These are phyloP conservation scores for Garrulus glandarius DNA, from an alignment of 2,797 vertebrate species.

Conservation along the genomic window DNA sequence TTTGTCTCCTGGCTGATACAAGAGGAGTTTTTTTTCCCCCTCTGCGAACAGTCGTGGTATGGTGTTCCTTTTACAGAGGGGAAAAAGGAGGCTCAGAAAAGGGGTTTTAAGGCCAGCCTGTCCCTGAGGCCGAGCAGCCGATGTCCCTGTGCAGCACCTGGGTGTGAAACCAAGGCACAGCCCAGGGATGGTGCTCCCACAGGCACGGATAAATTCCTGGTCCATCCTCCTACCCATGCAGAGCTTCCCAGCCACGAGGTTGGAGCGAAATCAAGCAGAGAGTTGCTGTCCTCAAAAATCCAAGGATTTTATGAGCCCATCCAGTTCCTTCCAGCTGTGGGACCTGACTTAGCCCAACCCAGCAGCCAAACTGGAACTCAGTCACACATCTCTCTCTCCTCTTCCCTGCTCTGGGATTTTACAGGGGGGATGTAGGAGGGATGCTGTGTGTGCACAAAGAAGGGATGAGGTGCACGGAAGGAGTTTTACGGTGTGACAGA, in stretches of 20 bases:
- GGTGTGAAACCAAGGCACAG: background rate
- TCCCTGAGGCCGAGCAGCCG: rapidly evolving
- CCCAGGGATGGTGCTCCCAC: background rate
- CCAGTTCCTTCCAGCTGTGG: background rate
- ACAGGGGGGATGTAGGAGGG: background rate
- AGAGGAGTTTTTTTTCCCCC: rapidly evolving
- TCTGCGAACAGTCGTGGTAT: background rate
- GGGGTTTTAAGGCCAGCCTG: background rate
- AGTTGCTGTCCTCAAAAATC: background rate
- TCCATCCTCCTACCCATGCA: background rate
- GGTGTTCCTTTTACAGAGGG: background rate
- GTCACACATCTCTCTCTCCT: background rate
- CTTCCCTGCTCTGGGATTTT: background rate
- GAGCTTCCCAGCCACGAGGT: background rate
- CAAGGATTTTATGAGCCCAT: background rate
- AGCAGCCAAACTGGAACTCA: background rate
- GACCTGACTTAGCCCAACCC: background rate
- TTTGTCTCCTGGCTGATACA: background rate
- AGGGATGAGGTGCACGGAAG: background rate
- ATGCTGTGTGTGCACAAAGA: background rate
- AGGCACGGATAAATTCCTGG: background rate
- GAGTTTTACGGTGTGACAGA: background rate
- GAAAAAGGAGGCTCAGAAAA: background rate
- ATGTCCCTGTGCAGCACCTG: rapidly evolving
- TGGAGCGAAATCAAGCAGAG: background rate